Percentiles rank a stretch among this genome's conserved stretches.
Conservation (phyloP, 2,113 vertebrate species). For the Spilogale gracilis region DNA sequence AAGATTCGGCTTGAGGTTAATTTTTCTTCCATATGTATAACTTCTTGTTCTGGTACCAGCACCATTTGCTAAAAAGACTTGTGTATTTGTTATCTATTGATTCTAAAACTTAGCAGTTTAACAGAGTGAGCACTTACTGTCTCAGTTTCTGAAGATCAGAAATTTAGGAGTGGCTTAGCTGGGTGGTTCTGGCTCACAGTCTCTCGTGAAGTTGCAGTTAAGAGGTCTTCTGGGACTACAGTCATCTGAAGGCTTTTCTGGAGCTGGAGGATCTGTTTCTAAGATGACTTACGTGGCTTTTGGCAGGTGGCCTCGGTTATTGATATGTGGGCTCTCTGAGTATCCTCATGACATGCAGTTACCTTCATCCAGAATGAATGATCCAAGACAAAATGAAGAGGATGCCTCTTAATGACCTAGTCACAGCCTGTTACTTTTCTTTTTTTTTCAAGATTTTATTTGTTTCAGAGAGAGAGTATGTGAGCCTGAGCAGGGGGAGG, state of each 20-base stretch:
- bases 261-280: neutral
- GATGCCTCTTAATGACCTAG: neutral
- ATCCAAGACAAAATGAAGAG: neutral
- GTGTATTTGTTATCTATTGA: neutral
- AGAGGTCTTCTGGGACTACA: neutral
- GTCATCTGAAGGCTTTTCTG: neutral
- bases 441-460: neutral
- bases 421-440: neutral
- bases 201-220: neutral
- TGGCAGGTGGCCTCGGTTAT: neutral
- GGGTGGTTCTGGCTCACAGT: neutral
- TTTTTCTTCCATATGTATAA: neutral
- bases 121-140: neutral
- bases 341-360: neutral
- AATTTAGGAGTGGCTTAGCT: neutral
- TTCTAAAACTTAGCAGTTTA: neutral
- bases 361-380: neutral
- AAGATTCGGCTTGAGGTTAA: neutral
- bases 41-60: neutral
- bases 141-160: neutral
- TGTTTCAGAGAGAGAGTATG: no score
- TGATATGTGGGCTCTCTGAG: neutral
- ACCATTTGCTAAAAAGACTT: constrained; percentile 13
- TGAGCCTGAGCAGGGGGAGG: no score
- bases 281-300: neutral